A percentile compares a stretch with the other conserved stretches of the same genome.
Evolutionary conservation across 2,113 vertebrate species (phyloP).

Genomic region (Platichthys stellatus): DNA sequence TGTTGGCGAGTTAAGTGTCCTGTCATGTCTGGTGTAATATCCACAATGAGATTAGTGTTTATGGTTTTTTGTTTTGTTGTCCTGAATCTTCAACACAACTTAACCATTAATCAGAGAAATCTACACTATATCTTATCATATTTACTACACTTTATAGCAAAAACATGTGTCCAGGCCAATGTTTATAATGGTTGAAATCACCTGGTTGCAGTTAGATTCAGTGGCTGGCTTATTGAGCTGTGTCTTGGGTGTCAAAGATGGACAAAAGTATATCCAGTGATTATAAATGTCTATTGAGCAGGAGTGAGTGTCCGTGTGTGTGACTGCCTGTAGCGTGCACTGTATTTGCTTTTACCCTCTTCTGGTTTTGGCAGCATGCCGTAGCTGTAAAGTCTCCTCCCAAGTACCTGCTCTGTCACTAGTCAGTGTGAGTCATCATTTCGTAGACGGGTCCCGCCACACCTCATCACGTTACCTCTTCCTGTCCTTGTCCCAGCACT

Average conservation of each 20-base stretch:
- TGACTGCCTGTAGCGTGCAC: constrained; percentile 3
- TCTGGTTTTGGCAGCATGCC: constrained; percentile 18
- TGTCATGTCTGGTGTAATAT: neutral
- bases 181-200: neutral
- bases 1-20: neutral
- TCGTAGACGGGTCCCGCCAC: constrained; percentile 36
- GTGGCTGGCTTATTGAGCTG: neutral
- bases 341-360: neutral
- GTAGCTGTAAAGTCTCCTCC: constrained; percentile 15
- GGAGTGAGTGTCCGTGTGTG: neutral
- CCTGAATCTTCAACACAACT: neutral
- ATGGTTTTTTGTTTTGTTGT: neutral
- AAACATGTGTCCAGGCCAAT: no score
- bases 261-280: neutral
- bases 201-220: neutral
- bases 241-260: neutral
- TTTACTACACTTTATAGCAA: no score
- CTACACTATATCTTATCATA: no score
- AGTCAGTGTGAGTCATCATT: constrained; percentile 51
- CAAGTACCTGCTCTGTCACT: constrained; percentile 38
- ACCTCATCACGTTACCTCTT: constrained; percentile 31
- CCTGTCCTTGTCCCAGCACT: no score
- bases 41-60: neutral
- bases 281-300: neutral
- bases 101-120: no score